Base-by-base conservation (phyloP, 2,797 vertebrate genomes). In the Cuculus canorus region DNA sequence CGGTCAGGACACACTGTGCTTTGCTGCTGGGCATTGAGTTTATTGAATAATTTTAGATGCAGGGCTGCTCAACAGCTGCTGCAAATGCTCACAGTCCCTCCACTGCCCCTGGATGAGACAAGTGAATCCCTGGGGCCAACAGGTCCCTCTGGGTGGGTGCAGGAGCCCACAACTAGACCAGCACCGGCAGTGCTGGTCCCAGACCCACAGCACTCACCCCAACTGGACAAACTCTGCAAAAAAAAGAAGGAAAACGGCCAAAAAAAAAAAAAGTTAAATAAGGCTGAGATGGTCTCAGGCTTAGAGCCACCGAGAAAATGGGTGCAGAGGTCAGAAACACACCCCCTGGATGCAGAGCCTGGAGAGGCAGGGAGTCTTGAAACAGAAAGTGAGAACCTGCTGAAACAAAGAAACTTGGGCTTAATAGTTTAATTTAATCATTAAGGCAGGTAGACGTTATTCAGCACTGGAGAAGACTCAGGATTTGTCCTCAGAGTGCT, bases 21-120 rank as follows among this genome's bases (percentile, higher is more conserved):
- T 21, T 8, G 28, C 43, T 39, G 61, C 71, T 41, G 30, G 37
- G n/a, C 64, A 57, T 45, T 2, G 1, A 10, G 2, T 61, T 61
- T 17, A 5, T 0, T 33, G 1, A 7, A 24, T 16, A 18, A 2
- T 27, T 66, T 84, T 17, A 59, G 70, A 4, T 2, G 22, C 23
- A 24, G 47, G 47, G 47, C 19, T 48, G 47, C 48, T 48, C 47
- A 23, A 22, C 23, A 11, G 11, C 22, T 22, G 47, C 10, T 48
- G 47, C 10, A 22, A 47, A 43, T 43, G 0, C 4, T 11, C 8
- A 30, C 0, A 0, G 39, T 10, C 15, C 19, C 25, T 5, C 24
- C 9, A 8, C 4, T 5, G 11, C 30, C 65, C 5, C 0, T 0
- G 16, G 30, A 48, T 7, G 32, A 21, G 28, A 21, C 15, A 7